phyloP scores from a whole-genome alignment of 1,140 invertebrate genomes.

The Psilanteris sp. region DNA sequence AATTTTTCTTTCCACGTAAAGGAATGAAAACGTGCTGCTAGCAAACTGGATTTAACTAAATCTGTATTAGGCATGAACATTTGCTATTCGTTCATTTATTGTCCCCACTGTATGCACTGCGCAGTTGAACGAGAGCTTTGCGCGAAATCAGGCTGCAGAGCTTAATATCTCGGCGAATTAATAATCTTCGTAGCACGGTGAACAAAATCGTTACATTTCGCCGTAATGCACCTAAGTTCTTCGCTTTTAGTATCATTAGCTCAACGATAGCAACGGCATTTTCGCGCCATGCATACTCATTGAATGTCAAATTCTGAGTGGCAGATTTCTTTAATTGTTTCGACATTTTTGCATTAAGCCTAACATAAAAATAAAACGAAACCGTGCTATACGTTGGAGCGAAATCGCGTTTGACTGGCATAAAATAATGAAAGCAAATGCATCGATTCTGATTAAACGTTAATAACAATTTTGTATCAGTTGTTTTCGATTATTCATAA shows the following conservation, averaged over 20 bases:
- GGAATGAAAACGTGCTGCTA: neutral
- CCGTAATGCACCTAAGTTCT: conserved; percentile 35
- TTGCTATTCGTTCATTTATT: conserved; percentile 30
- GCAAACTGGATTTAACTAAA: conserved; percentile 16
- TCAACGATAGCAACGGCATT: conserved; percentile 46
- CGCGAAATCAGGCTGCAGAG: conserved; percentile 21
- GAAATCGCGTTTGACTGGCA: no score
- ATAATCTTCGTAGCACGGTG: conserved; percentile 44
- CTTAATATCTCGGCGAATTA: conserved; percentile 58
- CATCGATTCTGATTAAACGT: no score
- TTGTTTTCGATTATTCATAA: no score
- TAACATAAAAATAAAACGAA: no score
- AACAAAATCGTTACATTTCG: conserved; percentile 54
- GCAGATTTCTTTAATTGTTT: conserved; percentile 40
- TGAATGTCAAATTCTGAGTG: conserved; percentile 30
- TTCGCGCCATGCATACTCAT: conserved; percentile 29
- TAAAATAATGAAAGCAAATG: no score
- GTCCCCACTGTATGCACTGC: conserved; percentile 38
- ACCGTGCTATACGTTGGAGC: no score
- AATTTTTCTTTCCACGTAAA: conserved; percentile 2
- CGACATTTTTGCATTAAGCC: conserved; percentile 6
- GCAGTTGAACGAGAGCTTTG: conserved; percentile 18
- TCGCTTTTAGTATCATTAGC: conserved; percentile 58
- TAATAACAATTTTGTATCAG: no score
- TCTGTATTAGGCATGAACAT: conserved; percentile 22